phyloP scores from a whole-genome alignment of 2,113 vertebrate genomes.

The Arenaria interpres region DNA sequence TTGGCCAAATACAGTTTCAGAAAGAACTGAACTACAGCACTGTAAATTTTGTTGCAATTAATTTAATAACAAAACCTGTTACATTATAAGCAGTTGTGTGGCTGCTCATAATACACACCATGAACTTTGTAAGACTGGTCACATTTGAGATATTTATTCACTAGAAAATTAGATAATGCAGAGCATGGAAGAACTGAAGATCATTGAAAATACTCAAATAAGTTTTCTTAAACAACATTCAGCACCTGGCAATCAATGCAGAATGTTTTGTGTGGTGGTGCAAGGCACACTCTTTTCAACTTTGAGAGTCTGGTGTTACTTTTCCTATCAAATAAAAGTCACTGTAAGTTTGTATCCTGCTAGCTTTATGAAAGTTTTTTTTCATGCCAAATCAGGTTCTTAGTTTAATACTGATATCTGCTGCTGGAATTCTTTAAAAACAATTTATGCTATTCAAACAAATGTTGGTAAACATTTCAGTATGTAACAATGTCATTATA shows the following conservation, averaged over 20 bases:
- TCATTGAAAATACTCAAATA: background rate
- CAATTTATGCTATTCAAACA: background rate
- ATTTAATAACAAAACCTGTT: background rate
- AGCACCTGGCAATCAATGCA: background rate
- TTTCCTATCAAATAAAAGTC: background rate
- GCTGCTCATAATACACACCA: background rate
- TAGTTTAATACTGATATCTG: background rate
- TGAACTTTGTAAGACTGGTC: background rate
- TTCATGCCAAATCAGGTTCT: background rate
- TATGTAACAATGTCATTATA: background rate
- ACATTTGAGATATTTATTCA: background rate
- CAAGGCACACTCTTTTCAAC: background rate
- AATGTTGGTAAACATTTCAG: background rate
- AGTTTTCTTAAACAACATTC: background rate
- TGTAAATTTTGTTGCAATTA: background rate
- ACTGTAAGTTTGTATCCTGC: background rate
- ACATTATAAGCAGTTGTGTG: background rate
- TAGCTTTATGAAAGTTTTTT: background rate
- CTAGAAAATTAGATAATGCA: background rate
- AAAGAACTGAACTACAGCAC: background rate
- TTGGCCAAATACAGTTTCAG: background rate
- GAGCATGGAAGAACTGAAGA: background rate
- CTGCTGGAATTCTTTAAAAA: background rate
- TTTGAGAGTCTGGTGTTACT: background rate
- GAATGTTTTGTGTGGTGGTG: background rate